Evolutionary conservation across 2,888 invertebrate species (phyloP), one percentile per base, ranked within the genome.

Genomic region (Ochropleura plecta): DNA sequence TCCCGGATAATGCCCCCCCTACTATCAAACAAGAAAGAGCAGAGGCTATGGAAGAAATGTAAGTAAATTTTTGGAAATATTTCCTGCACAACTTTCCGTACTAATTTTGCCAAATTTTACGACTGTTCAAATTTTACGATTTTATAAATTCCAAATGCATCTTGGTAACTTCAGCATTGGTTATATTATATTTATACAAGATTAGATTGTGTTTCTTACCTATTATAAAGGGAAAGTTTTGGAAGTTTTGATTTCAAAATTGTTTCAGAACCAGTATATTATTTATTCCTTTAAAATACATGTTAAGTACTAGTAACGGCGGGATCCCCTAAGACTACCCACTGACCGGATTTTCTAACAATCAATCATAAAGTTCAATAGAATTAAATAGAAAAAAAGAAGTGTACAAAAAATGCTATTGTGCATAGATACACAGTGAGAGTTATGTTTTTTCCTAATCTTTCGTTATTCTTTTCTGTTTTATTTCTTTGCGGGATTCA

Each of bases 41-140:
- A 30, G 12, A 30, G 9, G 0, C 6, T 1, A 16, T 8, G 0
- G 18, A 57, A 7, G 18, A 76, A 16, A 65, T 46, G 82, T 73
- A 65, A 60, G 67, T 73, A 10, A 18, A 40, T 12, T 67, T 49
- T 76, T n/a, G 4, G 8, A 49, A 16, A 30, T 14, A 30, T 5
- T 62, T 18, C 5, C 12, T n/a, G n/a, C n/a, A 7, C 14, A 62
- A 30, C 42, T 51, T 14, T 4, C 46, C 18, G 5, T 10, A 46
- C 10, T 9, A 42, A 14, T 9, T n/a, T n/a, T 42, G 8, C 14
- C 5, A 3, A 30, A 73, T 14, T 18, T 18, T 18, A 5, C 4
- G 12, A 46, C 8, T 3, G 3, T 20, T 48, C 14, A 8, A 57
- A 5, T 12, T 44, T 14, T 40, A 8, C 20, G 30, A 3, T 30